A percentile compares a stretch with the other conserved stretches of the same genome.
Evolutionary conservation across 2,797 vertebrate species (phyloP).

Genomic region (Clangula hyemalis): DNA sequence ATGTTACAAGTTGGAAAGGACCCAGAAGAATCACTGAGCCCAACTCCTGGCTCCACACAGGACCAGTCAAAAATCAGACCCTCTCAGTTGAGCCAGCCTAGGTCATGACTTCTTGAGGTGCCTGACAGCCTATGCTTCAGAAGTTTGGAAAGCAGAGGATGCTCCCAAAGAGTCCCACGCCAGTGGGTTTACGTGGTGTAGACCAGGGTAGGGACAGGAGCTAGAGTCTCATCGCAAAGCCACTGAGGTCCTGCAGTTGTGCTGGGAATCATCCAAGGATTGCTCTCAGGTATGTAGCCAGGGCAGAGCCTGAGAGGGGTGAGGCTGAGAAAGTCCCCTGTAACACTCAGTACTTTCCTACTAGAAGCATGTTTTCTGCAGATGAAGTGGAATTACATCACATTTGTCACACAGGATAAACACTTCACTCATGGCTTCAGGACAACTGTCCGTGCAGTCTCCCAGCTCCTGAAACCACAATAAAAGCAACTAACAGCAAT

Average conservation of each 20-base stretch:
- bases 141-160: background rate
- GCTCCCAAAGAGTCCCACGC: background rate
- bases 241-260: background rate
- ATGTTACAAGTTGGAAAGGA: no score
- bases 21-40: no score
- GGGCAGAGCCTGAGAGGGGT: background rate
- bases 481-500: slow-evolving; percentile 1
- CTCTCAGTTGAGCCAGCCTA: no score
- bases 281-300: background rate
- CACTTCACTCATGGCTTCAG: background rate
- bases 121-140: background rate
- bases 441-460: fast-evolving
- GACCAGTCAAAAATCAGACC: no score
- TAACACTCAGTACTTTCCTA: background rate
- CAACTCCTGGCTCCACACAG: no score
- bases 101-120: background rate
- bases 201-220: fast-evolving
- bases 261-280: background rate
- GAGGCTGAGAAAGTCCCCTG: background rate
- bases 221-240: background rate
- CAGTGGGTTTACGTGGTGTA: background rate
- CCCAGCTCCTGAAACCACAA: background rate
- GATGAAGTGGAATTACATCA: background rate
- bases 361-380: background rate
- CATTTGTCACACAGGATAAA: background rate